These are phyloP conservation scores for Montipora efflorescens DNA, from an alignment of 64 coral and sea anemone species.

Conservation along the genomic window DNA sequence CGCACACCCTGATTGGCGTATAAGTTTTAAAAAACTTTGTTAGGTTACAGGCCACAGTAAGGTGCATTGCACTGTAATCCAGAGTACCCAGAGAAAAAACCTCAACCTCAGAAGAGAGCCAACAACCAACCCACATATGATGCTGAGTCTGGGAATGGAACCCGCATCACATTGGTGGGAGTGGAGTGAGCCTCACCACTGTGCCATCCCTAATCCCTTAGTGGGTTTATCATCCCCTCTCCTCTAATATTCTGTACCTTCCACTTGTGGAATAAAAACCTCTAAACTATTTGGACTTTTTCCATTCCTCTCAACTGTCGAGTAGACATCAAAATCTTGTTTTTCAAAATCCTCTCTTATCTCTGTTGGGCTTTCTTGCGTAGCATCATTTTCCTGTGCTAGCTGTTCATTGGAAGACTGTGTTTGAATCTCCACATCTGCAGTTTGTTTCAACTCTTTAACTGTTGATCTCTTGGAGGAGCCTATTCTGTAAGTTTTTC, in stretches of 20 bases:
- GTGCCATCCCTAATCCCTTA: too few species aligned
- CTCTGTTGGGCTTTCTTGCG: not conserved
- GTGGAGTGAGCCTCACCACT: too few species aligned
- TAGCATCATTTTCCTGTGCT: not conserved
- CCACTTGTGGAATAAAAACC: slow-evolving; percentile 77
- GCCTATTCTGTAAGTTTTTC: slow-evolving; percentile 33
- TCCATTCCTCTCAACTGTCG: slow-evolving; percentile 49
- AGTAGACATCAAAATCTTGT: not conserved
- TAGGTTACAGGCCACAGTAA: too few species aligned
- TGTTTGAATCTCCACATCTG: slow-evolving; percentile 37
- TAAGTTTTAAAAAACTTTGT: too few species aligned
- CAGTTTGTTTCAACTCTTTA: not conserved
- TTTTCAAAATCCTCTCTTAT: not conserved
- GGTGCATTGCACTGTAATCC: too few species aligned
- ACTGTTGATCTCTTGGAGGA: not conserved
- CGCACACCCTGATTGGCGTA: too few species aligned
- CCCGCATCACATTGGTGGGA: too few species aligned
- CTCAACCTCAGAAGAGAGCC: too few species aligned
- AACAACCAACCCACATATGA: too few species aligned
- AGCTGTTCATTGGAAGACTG: not conserved
- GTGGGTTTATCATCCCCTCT: too few species aligned
- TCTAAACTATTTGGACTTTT: slow-evolving; percentile 85
- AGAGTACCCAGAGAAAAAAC: too few species aligned
- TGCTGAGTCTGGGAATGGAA: too few species aligned
- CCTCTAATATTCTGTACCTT: slow-evolving; percentile 24